These are phyloP conservation scores for Megaceryle torquata DNA, from an alignment of 2,113 vertebrate genomes.

Conservation along the genomic window DNA sequence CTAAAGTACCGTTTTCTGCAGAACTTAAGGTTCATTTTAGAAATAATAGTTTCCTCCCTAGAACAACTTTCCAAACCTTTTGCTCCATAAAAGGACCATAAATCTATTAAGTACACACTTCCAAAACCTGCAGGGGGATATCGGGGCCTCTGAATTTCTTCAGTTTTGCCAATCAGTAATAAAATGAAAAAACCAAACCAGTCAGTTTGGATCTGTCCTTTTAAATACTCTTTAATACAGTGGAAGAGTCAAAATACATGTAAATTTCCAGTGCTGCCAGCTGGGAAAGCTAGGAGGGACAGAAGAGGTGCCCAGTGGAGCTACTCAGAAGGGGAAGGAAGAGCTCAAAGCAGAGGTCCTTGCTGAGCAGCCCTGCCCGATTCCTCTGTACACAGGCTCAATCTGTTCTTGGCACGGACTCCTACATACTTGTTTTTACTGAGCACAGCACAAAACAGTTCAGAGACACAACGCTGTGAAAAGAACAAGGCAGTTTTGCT, in stretches of 20 bases:
- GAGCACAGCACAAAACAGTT: neutral
- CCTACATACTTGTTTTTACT: neutral
- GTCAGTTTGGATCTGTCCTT: neutral
- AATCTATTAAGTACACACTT: constrained; percentile 21
- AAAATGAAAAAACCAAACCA: neutral
- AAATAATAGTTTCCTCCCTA: constrained; percentile 14
- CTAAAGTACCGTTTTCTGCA: neutral
- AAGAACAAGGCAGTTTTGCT: neutral
- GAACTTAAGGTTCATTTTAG: neutral
- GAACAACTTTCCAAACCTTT: neutral
- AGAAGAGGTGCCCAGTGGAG: neutral
- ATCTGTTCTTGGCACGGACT: neutral
- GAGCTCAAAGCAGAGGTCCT: neutral
- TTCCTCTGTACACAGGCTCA: neutral
- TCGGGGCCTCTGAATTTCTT: neutral
- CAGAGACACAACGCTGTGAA: neutral
- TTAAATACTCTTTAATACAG: neutral
- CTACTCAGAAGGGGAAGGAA: neutral
- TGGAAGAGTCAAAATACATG: neutral
- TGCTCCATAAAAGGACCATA: neutral
- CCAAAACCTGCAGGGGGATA: neutral
- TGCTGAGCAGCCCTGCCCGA: neutral
- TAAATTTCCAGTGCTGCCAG: neutral
- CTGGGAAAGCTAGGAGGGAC: neutral
- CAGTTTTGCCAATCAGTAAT: constrained; percentile 18